Base-by-base conservation (phyloP, 1,140 invertebrate genomes). In the Drosophila guanche region DNA sequence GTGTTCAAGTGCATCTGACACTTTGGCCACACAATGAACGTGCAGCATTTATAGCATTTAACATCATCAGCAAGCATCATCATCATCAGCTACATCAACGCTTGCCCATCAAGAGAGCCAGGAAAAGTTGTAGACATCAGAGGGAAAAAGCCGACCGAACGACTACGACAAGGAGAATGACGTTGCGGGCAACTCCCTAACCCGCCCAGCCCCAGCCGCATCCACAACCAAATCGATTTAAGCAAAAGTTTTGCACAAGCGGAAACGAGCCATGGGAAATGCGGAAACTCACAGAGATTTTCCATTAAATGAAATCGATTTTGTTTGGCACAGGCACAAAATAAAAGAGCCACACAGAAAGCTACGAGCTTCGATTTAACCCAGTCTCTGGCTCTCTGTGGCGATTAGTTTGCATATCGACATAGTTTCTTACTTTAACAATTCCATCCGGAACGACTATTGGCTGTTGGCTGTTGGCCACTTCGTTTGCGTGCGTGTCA, bases 21-120 rank as follows among this genome's bases (percentile, higher is more conserved):
- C 81, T 85, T 80, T 58, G 62, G 58, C 62, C 60, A 86, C 61
- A 86, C 81, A 86, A 74, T 80, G 77, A 84, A 83, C 79, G 69
- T 80, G 67, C 76, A 76, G 47, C 25, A 20, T 67, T 83, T 79
- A 45, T 56, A 70, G 48, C 65, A 58, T 41, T 56, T 65, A 61
- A 67, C 67, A 66, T 57, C 72, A 68, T 72, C 76, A 20, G 10
- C 8, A 8, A 67, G 40, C 79, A 67, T 51, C 55, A 59, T 68
- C 50, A 61, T 50, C 42, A 48, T 22, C 55, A 46, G 52, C 42
- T 60, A 37, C 33, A 12, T 37, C 10, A 37, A 4, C 33, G 33
- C 33, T 37, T 37, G 10, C 33, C 33, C 33, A 37, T 37, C 33
- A 37, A 12, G 33, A 37, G 33, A 37, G 33, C 33, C 33, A 37